Percentiles rank a stretch among this genome's conserved stretches.
These are phyloP conservation scores for Meloidogyne floridensis DNA, from an alignment of 1,140 invertebrate genomes.

Conservation along the genomic window DNA sequence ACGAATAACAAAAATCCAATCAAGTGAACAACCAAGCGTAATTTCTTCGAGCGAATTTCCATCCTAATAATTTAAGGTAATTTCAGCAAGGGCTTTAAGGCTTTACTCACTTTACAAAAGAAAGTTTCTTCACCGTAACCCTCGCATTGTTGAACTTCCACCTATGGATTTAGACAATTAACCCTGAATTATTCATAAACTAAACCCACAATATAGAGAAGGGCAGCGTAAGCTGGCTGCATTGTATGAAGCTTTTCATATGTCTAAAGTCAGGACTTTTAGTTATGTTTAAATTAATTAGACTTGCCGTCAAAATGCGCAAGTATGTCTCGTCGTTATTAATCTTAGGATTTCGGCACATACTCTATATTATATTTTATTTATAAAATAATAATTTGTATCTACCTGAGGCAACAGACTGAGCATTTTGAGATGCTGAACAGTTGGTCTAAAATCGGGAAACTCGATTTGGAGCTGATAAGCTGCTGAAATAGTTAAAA, in stretches of 20 bases:
- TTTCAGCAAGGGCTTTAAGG: not conserved
- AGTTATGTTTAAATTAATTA: not conserved
- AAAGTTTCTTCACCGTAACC: conserved; percentile 56
- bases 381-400: not conserved
- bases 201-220: conserved; percentile 48
- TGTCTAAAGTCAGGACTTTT: conserved; percentile 28
- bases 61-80: conserved; percentile 39
- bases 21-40: conserved; percentile 46
- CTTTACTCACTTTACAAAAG: conserved; percentile 35
- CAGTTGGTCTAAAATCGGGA: conserved; percentile 48
- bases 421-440: conserved; percentile 52
- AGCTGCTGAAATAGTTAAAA: conserved; percentile 40
- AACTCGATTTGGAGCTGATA: conserved; percentile 57
- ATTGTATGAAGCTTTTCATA: conserved; percentile 53
- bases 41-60: conserved; percentile 52
- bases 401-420: conserved; percentile 49
- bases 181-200: not conserved
- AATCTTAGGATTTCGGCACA: conserved; percentile 45
- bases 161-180: not conserved
- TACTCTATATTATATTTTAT: conserved; percentile 30
- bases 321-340: conserved; percentile 41
- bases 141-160: conserved; percentile 53
- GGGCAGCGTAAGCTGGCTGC: conserved; percentile 48
- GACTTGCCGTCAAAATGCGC: conserved; percentile 12
- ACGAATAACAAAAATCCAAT: conserved; percentile 47